Percentiles rank a stretch among this genome's conserved stretches.
These are phyloP conservation scores for Rhabdophis nuchalis DNA, from an alignment of 2,797 vertebrate species.

Conservation along the genomic window DNA sequence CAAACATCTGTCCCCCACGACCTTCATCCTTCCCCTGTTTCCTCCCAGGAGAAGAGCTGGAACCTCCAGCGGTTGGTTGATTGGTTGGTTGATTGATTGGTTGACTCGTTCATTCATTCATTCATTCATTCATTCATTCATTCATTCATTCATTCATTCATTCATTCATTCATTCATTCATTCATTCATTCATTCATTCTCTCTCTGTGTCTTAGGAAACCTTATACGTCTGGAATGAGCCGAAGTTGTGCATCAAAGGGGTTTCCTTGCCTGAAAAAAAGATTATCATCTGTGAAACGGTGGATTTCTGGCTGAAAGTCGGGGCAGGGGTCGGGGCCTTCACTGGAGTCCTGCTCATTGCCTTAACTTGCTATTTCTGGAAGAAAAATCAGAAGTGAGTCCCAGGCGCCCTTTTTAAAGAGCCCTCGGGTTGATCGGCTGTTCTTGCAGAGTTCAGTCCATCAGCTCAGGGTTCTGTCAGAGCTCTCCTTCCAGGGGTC, in stretches of 20 bases:
- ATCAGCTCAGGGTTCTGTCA: background rate
- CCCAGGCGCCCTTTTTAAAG: background rate
- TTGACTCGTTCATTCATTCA: no score
- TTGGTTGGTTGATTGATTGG: background rate
- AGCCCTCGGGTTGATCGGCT: background rate
- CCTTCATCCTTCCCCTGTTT: background rate
- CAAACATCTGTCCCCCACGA: background rate
- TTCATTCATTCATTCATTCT: background rate
- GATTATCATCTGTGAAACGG: constrained; percentile 80
- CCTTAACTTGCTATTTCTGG: constrained; percentile 96
- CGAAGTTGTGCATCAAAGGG: constrained; percentile 87
- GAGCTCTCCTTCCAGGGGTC: background rate
- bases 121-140: background rate
- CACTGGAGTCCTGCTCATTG: constrained; percentile 83
- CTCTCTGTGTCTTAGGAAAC: constrained; percentile 75
- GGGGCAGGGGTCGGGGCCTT: constrained; percentile 84
- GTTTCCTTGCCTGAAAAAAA: constrained; percentile 83
- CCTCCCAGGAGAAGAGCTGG: background rate
- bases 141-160: background rate
- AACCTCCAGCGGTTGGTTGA: no score
- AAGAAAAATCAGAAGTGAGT: constrained; percentile 96
- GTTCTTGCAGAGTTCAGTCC: background rate
- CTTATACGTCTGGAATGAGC: constrained; percentile 92
- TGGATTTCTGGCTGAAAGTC: constrained; percentile 90
- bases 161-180: background rate